Conservation (phyloP, 2,113 vertebrate species). For the Talpa occidentalis region DNA sequence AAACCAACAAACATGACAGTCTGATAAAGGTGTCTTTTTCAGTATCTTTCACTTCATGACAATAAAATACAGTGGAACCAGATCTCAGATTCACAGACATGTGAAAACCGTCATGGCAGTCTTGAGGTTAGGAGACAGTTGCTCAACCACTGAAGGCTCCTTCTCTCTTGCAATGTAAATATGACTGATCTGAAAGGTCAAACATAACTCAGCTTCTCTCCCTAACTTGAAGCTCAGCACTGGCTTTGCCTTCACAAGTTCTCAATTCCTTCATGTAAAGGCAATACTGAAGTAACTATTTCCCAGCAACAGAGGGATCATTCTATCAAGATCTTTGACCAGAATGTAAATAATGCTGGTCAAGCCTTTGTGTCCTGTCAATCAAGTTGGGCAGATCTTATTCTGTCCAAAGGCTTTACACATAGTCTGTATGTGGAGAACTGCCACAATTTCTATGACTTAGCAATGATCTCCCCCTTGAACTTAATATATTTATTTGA, state of each 20-base stretch:
- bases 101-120: conserved; percentile 5
- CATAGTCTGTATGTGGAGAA: not conserved
- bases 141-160: not conserved
- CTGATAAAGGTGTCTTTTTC: not conserved
- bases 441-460: not conserved
- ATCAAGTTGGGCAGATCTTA: not conserved
- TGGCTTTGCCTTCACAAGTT: not conserved
- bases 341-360: not conserved
- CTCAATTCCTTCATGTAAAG: not conserved
- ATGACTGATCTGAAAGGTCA: not conserved
- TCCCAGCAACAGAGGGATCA: not conserved
- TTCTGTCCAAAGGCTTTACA: not conserved
- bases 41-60: not conserved
- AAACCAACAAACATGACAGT: not conserved
- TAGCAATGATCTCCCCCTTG: not conserved
- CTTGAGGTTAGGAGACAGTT: conserved; percentile 21
- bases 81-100: not conserved
- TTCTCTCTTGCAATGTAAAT: conserved; percentile 34
- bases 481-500: not conserved
- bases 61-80: conserved; percentile 14
- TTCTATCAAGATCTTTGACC: not conserved
- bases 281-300: not conserved
- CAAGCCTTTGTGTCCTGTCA: not conserved
- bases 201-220: conserved; percentile 50
- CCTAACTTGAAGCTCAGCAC: not conserved